These are phyloP conservation scores for Taxidea taxus DNA, from an alignment of 2,113 vertebrate genomes.

Conservation along the genomic window DNA sequence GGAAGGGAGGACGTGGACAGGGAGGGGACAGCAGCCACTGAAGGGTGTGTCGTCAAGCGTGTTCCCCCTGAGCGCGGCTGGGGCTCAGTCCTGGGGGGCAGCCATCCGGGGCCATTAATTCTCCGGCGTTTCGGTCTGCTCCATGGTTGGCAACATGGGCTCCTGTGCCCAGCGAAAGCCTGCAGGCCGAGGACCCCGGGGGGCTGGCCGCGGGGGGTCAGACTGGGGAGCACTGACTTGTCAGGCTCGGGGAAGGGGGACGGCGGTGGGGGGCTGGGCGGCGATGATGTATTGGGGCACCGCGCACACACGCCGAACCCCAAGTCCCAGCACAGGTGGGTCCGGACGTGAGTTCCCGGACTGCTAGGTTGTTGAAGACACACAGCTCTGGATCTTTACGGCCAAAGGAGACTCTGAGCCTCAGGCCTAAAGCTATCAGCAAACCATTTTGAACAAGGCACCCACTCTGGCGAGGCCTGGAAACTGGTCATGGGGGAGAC, in stretches of 20 bases:
- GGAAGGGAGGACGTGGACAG: no score
- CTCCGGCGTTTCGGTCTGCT: not conserved
- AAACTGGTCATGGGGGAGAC: rapidly evolving
- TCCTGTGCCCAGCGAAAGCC: not conserved
- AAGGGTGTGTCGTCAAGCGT: not conserved
- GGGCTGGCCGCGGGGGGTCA: not conserved
- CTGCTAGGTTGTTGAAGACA: not conserved
- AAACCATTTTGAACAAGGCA: not conserved
- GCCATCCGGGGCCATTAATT: not conserved
- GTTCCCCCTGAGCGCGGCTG: not conserved
- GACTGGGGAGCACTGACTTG: no score
- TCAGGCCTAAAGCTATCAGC: not conserved
- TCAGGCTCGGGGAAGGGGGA: not conserved
- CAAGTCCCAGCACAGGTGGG: not conserved
- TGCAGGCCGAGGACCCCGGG: not conserved
- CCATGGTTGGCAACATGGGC: not conserved
- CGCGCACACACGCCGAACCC: not conserved
- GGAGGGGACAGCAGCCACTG: not conserved
- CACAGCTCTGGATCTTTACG: not conserved
- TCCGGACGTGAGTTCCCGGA: not conserved
- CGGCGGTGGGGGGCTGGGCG: rapidly evolving
- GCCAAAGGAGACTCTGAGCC: not conserved
- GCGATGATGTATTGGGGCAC: rapidly evolving
- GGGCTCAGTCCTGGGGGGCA: no score
- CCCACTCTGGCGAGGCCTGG: not conserved